Conservation (phyloP, 2,113 vertebrate genomes). For the Propithecus coquereli region DNA sequence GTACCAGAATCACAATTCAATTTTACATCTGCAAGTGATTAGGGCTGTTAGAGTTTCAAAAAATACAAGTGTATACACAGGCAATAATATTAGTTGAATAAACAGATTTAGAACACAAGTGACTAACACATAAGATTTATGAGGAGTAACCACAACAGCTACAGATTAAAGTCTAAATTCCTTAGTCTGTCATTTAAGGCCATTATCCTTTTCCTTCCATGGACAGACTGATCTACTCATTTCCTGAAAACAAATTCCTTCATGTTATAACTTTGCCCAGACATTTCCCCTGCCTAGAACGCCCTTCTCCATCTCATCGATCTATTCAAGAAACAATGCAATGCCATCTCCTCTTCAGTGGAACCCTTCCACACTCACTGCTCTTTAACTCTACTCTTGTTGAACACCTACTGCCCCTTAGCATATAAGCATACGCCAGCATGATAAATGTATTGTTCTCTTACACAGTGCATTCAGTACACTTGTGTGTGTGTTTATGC, state of each 20-base stretch:
- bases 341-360: not conserved
- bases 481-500: not conserved
- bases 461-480: not conserved
- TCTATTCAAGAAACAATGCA: conserved; percentile 35
- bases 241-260: conserved; percentile 37
- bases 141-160: not conserved
- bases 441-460: not conserved
- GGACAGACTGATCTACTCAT: not conserved
- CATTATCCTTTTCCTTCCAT: not conserved
- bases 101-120: not conserved
- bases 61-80: not conserved
- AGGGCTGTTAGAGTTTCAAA: not conserved
- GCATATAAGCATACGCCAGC: not conserved
- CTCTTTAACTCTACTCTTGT: not conserved
- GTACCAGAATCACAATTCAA: conserved; percentile 20
- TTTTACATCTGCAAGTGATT: conserved; percentile 29
- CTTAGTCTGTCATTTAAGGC: not conserved
- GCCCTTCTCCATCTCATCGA: not conserved
- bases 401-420: not conserved
- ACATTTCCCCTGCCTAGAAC: not conserved
- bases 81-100: not conserved
- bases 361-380: not conserved
- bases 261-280: not conserved
- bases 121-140: conserved; percentile 5
- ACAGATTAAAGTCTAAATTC: conserved; percentile 34